Percentiles rank a stretch among this genome's conserved stretches.
These are phyloP conservation scores for Acanthurus leucopareius DNA, from an alignment of 2,797 vertebrate species.

Conservation along the genomic window DNA sequence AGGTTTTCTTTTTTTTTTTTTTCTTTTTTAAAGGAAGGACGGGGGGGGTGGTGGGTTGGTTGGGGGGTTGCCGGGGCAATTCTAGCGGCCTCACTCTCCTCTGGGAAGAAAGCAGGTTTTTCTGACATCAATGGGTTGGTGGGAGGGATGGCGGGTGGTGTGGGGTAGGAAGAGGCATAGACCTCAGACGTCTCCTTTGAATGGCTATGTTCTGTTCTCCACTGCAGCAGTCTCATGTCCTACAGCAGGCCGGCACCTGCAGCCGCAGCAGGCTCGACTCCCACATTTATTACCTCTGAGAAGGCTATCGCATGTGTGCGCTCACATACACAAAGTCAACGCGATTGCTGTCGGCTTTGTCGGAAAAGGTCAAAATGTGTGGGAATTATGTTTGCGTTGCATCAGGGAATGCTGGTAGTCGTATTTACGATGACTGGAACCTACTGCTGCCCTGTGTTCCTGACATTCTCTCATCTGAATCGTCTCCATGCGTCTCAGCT, in stretches of 20 bases:
- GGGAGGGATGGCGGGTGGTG: slow-evolving; percentile 62
- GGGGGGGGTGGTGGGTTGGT: neutral
- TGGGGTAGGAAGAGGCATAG: slow-evolving; percentile 54
- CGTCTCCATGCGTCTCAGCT: slow-evolving; percentile 47
- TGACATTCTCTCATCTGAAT: slow-evolving; percentile 40
- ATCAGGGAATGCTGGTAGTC: slow-evolving; percentile 46
- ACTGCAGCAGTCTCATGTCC: slow-evolving; percentile 57
- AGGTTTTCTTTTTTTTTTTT: slow-evolving; percentile 30
- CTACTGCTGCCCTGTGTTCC: slow-evolving; percentile 41
- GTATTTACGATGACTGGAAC: slow-evolving; percentile 46
- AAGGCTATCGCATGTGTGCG: slow-evolving; percentile 38
- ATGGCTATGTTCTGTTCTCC: slow-evolving; percentile 41
- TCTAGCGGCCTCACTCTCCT: slow-evolving; percentile 70
- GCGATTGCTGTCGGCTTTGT: slow-evolving; percentile 45
- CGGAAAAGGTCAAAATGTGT: slow-evolving; percentile 69
- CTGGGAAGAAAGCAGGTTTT: slow-evolving; percentile 87
- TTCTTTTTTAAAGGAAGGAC: too few relatives aligned
- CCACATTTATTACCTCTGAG: slow-evolving; percentile 74
- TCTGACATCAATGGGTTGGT: slow-evolving; percentile 79
- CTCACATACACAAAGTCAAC: slow-evolving; percentile 51
- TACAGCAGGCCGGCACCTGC: slow-evolving; percentile 79
- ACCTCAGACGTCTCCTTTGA: slow-evolving; percentile 64
- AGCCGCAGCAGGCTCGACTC: slow-evolving; percentile 79
- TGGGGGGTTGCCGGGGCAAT: slow-evolving; percentile 73
- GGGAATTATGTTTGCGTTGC: slow-evolving; percentile 45